Conservation (phyloP, 2,888 invertebrate species). For the Masnerella sp. region DNA sequence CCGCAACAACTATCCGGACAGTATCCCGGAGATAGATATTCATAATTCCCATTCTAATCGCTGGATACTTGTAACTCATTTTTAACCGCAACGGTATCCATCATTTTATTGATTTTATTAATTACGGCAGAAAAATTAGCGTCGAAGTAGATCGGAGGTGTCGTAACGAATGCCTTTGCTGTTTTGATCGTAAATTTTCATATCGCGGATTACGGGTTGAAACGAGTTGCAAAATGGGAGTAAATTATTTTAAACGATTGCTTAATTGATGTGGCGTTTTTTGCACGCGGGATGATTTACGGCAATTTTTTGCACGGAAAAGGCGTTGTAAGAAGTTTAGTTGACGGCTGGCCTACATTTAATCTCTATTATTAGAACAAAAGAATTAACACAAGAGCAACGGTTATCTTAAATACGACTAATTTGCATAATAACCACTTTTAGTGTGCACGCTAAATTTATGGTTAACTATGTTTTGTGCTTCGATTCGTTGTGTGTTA, state of each 20-base stretch:
- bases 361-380: constrained; percentile 22
- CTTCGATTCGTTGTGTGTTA: constrained; percentile 10
- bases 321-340: constrained; percentile 4
- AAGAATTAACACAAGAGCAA: constrained; percentile 15
- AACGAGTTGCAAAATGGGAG: constrained; percentile 16
- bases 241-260: constrained; percentile 25
- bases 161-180: constrained; percentile 18
- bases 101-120: constrained; percentile 33
- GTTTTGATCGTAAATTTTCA: constrained; percentile 25
- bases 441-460: constrained; percentile 24
- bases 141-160: constrained; percentile 23
- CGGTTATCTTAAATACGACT: constrained; percentile 14
- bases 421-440: constrained; percentile 36
- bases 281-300: neutral
- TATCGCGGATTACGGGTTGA: constrained; percentile 10
- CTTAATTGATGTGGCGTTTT: constrained; percentile 15
- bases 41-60: constrained; percentile 28
- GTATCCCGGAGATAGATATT: constrained; percentile 20
- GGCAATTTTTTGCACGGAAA: neutral
- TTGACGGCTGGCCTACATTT: constrained; percentile 17
- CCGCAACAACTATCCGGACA: constrained; percentile 2
- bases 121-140: constrained; percentile 7
- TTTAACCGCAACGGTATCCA: constrained; percentile 15
- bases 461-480: constrained; percentile 27
- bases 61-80: constrained; percentile 4